Percentiles rank a stretch among this genome's conserved stretches.
Evolutionary conservation across 2,888 invertebrate genomes (phyloP).

Genomic region (Drosophila nr. perissopoda): DNA sequence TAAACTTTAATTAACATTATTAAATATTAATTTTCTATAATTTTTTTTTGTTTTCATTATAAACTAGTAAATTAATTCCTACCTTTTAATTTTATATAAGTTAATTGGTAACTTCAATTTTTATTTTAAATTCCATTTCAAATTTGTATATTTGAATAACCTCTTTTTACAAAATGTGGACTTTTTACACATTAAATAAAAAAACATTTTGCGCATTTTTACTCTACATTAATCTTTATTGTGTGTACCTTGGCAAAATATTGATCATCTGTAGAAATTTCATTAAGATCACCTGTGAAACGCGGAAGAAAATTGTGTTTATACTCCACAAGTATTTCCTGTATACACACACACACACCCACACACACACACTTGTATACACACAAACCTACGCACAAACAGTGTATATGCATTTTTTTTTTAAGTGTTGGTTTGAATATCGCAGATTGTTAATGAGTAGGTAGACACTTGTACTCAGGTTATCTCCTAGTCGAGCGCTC

Average conservation of each 20-base stretch:
- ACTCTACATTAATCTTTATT: neutral
- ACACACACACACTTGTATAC: too few relatives aligned
- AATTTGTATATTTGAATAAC: neutral
- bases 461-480: neutral
- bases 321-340: neutral
- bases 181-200: neutral
- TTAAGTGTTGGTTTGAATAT: neutral
- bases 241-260: neutral
- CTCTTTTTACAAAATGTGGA: neutral
- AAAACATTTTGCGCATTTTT: neutral
- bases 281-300: neutral
- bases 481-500: neutral
- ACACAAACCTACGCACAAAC: neutral
- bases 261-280: slow-evolving; percentile 1
- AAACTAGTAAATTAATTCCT: rapidly evolving
- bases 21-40: neutral
- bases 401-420: neutral
- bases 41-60: neutral
- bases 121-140: neutral
- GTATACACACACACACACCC: neutral
- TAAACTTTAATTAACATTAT: neutral
- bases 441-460: neutral
- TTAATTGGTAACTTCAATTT: neutral
- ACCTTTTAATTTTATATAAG: neutral
- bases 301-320: neutral